These are phyloP conservation scores for Patella vulgata DNA, from an alignment of 1,140 invertebrate species.

Conservation along the genomic window DNA sequence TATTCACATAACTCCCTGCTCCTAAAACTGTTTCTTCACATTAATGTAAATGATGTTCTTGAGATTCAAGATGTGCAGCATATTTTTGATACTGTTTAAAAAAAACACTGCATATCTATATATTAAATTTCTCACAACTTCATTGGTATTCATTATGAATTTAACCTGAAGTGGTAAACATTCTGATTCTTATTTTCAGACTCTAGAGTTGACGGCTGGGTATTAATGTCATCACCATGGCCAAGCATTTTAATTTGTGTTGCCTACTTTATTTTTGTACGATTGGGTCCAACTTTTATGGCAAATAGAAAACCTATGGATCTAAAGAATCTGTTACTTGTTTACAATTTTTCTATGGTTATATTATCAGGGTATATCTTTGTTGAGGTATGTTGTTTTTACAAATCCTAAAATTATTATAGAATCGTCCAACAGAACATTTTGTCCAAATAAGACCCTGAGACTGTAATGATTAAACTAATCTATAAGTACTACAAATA, in stretches of 20 bases:
- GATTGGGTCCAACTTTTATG: conserved; percentile 66
- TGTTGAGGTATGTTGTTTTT: conserved; percentile 59
- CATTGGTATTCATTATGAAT: conserved; percentile 27
- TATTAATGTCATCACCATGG: conserved; percentile 68
- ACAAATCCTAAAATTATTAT: no score
- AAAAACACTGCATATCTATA: not conserved
- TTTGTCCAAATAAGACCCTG: no score
- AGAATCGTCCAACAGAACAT: no score
- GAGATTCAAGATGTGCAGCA: not conserved
- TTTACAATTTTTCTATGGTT: conserved; percentile 68
- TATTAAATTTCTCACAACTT: not conserved
- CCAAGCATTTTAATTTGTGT: conserved; percentile 67
- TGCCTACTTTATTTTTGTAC: conserved; percentile 66
- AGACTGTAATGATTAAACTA: no score
- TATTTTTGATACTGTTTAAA: not conserved
- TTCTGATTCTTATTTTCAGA: conserved; percentile 66
- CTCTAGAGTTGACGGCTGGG: conserved; percentile 68
- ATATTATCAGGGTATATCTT: conserved; percentile 65
- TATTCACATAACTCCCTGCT: no score
- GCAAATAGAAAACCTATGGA: conserved; percentile 64
- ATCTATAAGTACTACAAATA: no score
- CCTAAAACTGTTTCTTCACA: not conserved
- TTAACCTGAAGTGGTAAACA: conserved; percentile 53
- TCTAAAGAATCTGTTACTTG: conserved; percentile 60
- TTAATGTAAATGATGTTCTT: not conserved